Evolutionary conservation across 1,140 invertebrate species (phyloP).

Genomic region (Eciton burchellii): DNA sequence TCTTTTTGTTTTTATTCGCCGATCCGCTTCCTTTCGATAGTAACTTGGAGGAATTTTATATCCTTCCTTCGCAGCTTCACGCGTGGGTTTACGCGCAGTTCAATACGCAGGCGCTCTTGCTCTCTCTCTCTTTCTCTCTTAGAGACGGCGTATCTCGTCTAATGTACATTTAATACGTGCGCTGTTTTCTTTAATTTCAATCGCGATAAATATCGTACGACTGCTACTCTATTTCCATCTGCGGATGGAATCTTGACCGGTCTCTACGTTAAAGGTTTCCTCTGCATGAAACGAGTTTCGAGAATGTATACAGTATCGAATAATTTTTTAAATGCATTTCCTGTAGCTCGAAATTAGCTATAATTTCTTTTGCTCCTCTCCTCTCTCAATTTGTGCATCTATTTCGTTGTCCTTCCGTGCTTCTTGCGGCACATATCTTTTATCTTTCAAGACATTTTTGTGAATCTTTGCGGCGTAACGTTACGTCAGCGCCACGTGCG

Average conservation of each 20-base stretch:
- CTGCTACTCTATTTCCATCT: background rate
- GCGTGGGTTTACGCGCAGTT: background rate
- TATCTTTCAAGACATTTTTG: background rate
- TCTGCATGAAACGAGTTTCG: background rate
- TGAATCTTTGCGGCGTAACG: background rate
- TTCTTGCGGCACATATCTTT: background rate
- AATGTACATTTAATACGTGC: background rate
- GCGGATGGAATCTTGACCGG: background rate
- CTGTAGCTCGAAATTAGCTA: background rate
- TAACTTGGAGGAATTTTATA: background rate
- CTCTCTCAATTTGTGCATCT: background rate
- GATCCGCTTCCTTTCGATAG: too few species aligned
- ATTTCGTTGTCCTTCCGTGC: background rate
- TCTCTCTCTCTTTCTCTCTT: too few species aligned
- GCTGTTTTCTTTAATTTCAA: background rate
- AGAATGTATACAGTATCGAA: background rate
- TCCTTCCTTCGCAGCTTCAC: too few species aligned
- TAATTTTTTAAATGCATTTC: background rate
- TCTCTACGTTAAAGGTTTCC: slow-evolving; percentile 3
- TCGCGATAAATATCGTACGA: background rate
- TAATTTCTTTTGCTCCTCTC: background rate
- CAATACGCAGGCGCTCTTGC: too few species aligned
- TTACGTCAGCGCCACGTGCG: background rate
- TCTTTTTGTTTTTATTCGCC: too few species aligned
- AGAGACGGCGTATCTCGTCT: too few species aligned